phyloP scores from a whole-genome alignment of 2,797 vertebrate genomes.

The Galagoides demidoff region DNA sequence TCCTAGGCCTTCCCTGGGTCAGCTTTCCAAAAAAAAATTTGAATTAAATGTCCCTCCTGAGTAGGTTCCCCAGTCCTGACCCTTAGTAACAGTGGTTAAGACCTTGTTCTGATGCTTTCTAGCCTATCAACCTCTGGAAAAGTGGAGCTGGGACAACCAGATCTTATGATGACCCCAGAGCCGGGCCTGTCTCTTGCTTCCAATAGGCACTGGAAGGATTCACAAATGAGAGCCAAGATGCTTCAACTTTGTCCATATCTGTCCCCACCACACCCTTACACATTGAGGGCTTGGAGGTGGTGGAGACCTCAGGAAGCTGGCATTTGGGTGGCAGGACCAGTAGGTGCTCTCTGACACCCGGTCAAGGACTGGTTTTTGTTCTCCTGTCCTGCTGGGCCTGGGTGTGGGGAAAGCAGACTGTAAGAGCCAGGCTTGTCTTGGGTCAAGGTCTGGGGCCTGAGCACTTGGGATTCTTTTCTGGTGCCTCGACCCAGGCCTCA shows the following conservation, averaged over 20 bases:
- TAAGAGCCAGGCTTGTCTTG: accelerated
- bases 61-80: accelerated
- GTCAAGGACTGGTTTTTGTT: background rate
- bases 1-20: background rate
- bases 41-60: background rate
- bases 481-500: accelerated
- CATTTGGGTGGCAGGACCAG: accelerated
- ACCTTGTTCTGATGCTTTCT: accelerated
- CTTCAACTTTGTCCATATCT: background rate
- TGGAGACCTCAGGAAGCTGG: accelerated
- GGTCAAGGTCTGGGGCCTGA: background rate
- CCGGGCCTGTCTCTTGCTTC: background rate
- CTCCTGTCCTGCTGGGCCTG: accelerated
- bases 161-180: accelerated
- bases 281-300: accelerated
- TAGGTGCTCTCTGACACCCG: accelerated
- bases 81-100: background rate
- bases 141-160: accelerated
- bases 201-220: background rate
- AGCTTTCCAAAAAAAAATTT: background rate
- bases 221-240: background rate
- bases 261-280: background rate
- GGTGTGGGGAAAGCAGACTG: background rate
- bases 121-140: background rate
- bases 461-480: background rate